A percentile compares a stretch with the other conserved stretches of the same genome.
Evolutionary conservation across 1,140 invertebrate species (phyloP).

Genomic region (Pantala flavescens): DNA sequence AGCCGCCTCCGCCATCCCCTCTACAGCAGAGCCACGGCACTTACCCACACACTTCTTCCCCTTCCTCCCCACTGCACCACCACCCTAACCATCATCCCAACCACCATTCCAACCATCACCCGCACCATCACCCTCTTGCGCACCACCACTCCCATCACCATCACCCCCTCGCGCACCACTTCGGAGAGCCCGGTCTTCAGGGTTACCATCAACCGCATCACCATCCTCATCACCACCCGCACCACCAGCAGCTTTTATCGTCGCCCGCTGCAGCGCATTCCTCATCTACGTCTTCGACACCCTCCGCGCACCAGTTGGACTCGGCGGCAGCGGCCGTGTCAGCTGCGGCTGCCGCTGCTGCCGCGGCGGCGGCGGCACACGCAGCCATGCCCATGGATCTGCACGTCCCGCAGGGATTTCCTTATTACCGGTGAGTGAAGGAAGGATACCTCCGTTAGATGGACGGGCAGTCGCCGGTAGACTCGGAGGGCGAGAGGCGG

Average conservation of each 20-base stretch:
- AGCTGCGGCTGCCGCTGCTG: conserved; percentile 26
- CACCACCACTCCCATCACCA: not conserved
- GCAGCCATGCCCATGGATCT: conserved; percentile 71
- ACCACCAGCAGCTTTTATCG: not conserved
- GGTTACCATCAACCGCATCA: not conserved
- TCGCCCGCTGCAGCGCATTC: not conserved
- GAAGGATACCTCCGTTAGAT: not conserved
- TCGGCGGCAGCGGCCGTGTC: not conserved
- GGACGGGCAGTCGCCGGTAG: too few relatives aligned
- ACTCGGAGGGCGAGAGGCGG: too few relatives aligned
- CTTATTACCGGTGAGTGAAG: conserved; percentile 66
- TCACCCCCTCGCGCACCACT: not conserved
- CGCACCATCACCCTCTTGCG: not conserved
- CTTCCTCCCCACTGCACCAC: conserved; percentile 10
- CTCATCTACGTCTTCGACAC: not conserved
- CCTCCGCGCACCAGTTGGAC: not conserved
- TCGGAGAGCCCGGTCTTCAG: not conserved
- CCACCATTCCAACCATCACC: not conserved
- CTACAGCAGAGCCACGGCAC: not conserved
- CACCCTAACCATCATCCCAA: not conserved
- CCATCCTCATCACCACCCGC: not conserved
- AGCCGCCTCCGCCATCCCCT: conserved; percentile 26
- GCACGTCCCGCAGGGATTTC: conserved; percentile 75
- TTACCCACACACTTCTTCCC: not conserved
- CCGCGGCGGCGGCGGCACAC: conserved; percentile 35